These are phyloP conservation scores for Cheilosia grossa DNA, from an alignment of 2,888 invertebrate genomes.

Conservation along the genomic window DNA sequence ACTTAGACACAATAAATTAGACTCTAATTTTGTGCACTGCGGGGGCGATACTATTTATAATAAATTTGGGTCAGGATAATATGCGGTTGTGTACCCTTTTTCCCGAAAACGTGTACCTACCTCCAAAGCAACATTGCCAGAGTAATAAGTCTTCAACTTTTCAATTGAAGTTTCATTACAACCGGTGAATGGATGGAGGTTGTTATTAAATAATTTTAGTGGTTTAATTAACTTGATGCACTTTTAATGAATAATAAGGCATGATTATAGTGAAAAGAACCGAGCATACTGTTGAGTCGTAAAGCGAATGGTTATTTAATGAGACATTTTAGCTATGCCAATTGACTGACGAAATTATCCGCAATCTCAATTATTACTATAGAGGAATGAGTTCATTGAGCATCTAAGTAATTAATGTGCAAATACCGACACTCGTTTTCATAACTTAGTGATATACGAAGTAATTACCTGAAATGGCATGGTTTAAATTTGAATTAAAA, in stretches of 20 bases:
- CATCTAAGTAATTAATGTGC: neutral
- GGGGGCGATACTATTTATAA: conserved; percentile 42
- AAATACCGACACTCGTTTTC: neutral
- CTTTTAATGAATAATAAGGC: neutral
- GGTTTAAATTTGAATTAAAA: no score
- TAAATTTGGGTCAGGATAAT: conserved; percentile 58
- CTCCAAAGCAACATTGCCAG: conserved; percentile 24
- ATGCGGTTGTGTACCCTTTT: conserved; percentile 39
- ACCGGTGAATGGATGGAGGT: neutral
- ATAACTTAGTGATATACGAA: no score
- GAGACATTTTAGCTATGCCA: conserved; percentile 4
- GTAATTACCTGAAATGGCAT: no score
- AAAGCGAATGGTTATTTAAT: neutral
- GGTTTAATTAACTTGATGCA: conserved; percentile 16
- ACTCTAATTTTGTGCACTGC: conserved; percentile 31
- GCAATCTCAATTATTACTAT: neutral
- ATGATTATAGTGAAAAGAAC: neutral
- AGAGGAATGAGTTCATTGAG: neutral
- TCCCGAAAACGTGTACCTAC: neutral
- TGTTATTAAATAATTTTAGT: neutral
- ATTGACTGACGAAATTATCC: neutral
- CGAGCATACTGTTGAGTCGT: neutral
- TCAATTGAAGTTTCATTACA: conserved; percentile 49
- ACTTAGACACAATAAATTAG: conserved; percentile 61
- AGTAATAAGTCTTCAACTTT: conserved; percentile 46